These are phyloP conservation scores for Plotosus lineatus DNA, from an alignment of 2,113 vertebrate genomes.

Conservation along the genomic window DNA sequence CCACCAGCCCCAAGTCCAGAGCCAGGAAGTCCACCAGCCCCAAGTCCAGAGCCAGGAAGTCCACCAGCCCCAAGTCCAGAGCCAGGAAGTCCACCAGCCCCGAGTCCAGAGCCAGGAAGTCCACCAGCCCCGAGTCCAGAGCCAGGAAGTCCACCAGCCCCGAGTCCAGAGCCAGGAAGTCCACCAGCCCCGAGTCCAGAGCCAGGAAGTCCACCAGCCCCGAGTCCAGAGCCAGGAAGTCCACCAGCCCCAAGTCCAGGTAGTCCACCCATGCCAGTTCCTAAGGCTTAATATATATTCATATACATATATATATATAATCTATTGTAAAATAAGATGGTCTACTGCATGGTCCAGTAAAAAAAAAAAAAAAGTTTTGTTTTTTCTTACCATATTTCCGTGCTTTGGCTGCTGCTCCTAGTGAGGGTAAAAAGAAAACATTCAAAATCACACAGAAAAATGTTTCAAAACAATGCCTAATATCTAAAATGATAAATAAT, in stretches of 20 bases:
- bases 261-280: slow-evolving; percentile 36
- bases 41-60: slow-evolving; percentile 14
- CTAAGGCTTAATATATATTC: slow-evolving; percentile 28
- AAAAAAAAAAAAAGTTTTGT: not conserved
- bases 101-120: slow-evolving; percentile 18
- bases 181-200: slow-evolving; percentile 33
- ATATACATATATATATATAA: too few species aligned
- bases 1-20: slow-evolving; percentile 36
- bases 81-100: slow-evolving; percentile 28
- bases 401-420: slow-evolving; percentile 48
- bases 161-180: slow-evolving; percentile 41
- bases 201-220: slow-evolving; percentile 14
- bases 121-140: slow-evolving; percentile 22
- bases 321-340: not conserved
- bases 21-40: slow-evolving; percentile 19
- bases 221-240: slow-evolving; percentile 14
- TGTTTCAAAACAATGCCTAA: not conserved
- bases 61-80: slow-evolving; percentile 28
- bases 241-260: slow-evolving; percentile 24
- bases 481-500: too few species aligned
- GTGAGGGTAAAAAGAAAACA: not conserved
- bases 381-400: slow-evolving; percentile 51
- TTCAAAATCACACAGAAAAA: not conserved
- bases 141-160: slow-evolving; percentile 28
- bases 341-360: not conserved